Evolutionary conservation across 1,140 invertebrate genomes (phyloP).

Genomic region (Calephelis virginiensis): DNA sequence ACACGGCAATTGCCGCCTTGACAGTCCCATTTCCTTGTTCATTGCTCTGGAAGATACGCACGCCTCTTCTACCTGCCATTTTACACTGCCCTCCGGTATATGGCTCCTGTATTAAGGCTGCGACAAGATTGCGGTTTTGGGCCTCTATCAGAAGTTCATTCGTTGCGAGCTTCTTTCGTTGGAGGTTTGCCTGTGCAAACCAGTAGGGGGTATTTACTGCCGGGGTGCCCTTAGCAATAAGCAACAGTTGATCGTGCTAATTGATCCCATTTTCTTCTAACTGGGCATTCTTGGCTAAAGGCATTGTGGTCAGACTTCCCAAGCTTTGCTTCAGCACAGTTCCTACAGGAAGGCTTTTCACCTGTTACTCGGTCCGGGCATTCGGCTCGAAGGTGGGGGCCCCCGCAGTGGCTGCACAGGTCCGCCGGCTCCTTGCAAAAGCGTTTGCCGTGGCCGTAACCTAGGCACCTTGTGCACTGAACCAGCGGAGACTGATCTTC

Average conservation of each 20-base stretch:
- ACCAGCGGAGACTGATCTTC: conserved; percentile 28
- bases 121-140: background rate
- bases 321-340: conserved; percentile 18
- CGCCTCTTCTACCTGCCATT: background rate
- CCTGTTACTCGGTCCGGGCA: conserved; percentile 3
- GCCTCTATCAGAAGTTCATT: background rate
- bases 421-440: too few species aligned
- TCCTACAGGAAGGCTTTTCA: conserved; percentile 18
- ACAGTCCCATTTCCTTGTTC: background rate
- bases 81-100: background rate
- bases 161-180: background rate
- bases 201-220: background rate
- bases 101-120: background rate
- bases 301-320: conserved; percentile 19
- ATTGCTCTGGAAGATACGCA: background rate
- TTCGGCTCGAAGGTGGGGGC: conserved; percentile 6
- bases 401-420: too few species aligned
- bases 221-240: too few species aligned
- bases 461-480: conserved; percentile 21
- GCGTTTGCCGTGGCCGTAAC: too few species aligned
- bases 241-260: background rate
- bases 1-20: background rate
- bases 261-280: background rate
- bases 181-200: background rate
- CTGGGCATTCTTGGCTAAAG: conserved; percentile 17